Evolutionary conservation across 2,888 invertebrate species (phyloP).

Genomic region (Agrotis segetum): DNA sequence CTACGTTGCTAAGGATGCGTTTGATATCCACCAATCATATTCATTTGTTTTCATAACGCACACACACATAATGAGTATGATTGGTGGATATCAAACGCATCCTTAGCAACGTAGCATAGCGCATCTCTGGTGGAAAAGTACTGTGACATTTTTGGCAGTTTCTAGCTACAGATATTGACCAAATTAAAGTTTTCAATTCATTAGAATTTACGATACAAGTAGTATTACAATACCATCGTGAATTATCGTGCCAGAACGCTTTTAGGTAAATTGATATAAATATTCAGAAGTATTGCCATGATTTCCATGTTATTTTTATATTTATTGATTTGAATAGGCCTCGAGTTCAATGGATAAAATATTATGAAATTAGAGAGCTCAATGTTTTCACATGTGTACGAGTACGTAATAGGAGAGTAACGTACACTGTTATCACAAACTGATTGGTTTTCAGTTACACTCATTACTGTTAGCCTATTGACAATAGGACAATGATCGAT

Average conservation of each 20-base stretch:
- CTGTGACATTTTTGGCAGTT: not conserved
- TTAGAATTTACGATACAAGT: not conserved
- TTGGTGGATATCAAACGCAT: too few species aligned
- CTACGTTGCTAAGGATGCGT: too few species aligned
- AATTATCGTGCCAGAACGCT: not conserved
- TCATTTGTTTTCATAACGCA: too few species aligned
- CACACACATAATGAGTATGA: too few species aligned
- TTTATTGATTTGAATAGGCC: not conserved
- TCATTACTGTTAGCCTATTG: not conserved
- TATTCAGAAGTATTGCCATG: not conserved
- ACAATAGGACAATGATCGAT: slow-evolving; percentile 19
- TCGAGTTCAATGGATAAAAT: not conserved
- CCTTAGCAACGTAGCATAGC: too few species aligned
- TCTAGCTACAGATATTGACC: not conserved
- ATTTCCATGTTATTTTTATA: not conserved
- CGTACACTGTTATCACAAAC: slow-evolving; percentile 15
- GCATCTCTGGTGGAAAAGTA: too few species aligned
- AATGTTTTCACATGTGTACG: not conserved
- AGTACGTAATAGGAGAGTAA: not conserved
- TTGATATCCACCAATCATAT: too few species aligned
- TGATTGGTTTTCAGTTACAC: slow-evolving; percentile 24
- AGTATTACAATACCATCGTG: too few species aligned
- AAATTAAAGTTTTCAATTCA: not conserved
- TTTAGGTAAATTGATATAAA: not conserved
- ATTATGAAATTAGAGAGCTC: not conserved